Evolutionary conservation across 2,113 vertebrate species (phyloP).

Genomic region (Marmota monax): DNA sequence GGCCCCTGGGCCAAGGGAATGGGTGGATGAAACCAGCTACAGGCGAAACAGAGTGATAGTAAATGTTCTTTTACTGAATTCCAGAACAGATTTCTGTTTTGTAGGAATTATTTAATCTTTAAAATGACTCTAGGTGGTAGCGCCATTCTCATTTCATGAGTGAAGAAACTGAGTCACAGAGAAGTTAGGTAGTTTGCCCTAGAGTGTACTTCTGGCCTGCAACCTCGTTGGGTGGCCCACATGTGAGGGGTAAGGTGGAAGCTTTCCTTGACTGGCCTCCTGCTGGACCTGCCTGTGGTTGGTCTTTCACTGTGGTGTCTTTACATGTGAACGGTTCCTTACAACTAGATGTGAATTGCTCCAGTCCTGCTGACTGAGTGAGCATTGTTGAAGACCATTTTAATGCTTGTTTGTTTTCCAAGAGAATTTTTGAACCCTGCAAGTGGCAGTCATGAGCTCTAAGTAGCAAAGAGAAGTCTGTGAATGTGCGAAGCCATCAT

Average conservation of each 20-base stretch:
- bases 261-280: neutral
- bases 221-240: neutral
- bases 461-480: neutral
- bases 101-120: neutral
- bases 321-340: neutral
- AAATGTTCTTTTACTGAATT: neutral
- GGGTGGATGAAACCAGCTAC: neutral
- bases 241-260: neutral
- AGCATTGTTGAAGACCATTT: neutral
- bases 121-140: neutral
- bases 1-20: neutral
- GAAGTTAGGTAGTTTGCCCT: neutral
- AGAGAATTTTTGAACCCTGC: neutral
- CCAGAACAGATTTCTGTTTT: neutral
- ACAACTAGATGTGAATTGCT: neutral
- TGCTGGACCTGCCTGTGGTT: neutral
- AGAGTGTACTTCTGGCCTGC: neutral
- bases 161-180: neutral
- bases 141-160: neutral
- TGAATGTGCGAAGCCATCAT: neutral
- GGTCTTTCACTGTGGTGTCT: neutral
- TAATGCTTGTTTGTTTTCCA: neutral
- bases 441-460: neutral
- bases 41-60: neutral
- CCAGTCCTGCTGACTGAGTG: too few relatives aligned